Conservation (phyloP, 1,140 invertebrate species). For the Drosophila mojavensis region DNA sequence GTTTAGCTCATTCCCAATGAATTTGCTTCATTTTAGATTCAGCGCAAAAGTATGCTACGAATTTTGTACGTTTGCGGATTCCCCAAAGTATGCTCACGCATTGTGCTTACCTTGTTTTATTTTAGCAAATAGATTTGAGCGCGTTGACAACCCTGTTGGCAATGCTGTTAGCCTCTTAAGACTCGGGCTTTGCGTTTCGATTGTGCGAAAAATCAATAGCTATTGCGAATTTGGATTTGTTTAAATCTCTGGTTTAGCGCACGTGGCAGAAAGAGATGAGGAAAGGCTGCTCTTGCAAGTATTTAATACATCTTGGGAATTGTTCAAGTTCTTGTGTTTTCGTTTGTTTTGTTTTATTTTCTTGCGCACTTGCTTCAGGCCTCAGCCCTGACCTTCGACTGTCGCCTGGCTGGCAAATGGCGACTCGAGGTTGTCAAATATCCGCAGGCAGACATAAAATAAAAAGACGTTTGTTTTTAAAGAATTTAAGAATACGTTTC, state of each 20-base stretch:
- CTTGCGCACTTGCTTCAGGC: conserved; percentile 6
- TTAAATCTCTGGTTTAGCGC: not conserved
- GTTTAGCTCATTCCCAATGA: too few relatives aligned
- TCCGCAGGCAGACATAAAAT: conserved; percentile 20
- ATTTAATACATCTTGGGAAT: not conserved
- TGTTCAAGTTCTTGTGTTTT: not conserved
- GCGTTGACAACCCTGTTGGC: conserved; percentile 32
- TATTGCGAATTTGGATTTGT: not conserved
- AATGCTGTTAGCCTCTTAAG: conserved; percentile 3
- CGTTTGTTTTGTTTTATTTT: too few relatives aligned
- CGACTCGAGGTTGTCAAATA: conserved; percentile 5
- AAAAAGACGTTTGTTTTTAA: conserved; percentile 56
- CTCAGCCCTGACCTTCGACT: conserved; percentile 16
- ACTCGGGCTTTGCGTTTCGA: too few relatives aligned
- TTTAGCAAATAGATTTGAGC: conserved; percentile 2
- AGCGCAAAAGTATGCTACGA: conserved; percentile 45
- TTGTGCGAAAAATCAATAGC: conserved; percentile 38
- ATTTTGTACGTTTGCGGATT: not conserved
- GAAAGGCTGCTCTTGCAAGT: not conserved
- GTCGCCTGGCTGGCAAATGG: not conserved
- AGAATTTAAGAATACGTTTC: conserved; percentile 82
- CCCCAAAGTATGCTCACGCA: conserved; percentile 28
- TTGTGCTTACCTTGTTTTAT: conserved; percentile 29
- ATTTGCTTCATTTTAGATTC: not conserved
- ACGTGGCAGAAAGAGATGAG: not conserved